Base-by-base conservation (phyloP, 1,140 invertebrate species). In the Drosophila sp. region DNA sequence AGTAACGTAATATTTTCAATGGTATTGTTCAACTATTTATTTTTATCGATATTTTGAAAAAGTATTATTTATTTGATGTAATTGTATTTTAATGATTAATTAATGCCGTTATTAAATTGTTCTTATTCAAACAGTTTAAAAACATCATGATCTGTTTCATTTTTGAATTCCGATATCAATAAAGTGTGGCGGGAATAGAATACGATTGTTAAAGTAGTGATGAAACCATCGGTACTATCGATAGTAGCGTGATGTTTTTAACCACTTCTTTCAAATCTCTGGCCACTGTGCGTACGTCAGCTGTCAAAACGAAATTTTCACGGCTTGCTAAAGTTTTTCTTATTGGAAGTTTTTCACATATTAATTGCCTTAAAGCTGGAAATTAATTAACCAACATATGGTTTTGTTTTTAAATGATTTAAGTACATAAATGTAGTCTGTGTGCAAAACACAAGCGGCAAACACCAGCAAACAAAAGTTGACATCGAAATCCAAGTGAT, bases 221-320 rank as follows among this genome's bases (percentile, higher is more conserved):
- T 41, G 3, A 4, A 4, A 41, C n/a, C 40, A 41, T 27, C 44
- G 44, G 8, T 50, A 27, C 0, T 10, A 27, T 35, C 72, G 41
- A 35, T 54, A 41, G 11, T 11, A 8, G 4, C 23, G 5, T 4
- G 7, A 60, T 71, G 56, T n/a, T 60, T 55, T 5, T 60, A 54
- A 72, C 55, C 17, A n/a, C 30, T 11, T 29, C 8, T 11, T 64
- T 57, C 6, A 38, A 57, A 75, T 35, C 64, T 68, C 72, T 75
- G 33, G 10, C 30, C 64, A 61, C 72, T 75, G 72, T 76, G 72
- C 76, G 72, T 76, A 76, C 73, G 73, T 76, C 73, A 76, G 72
- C 73, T 76, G 73, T 76, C 65, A 76, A 76, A 76, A 44, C 72
- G 72, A 76, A 73, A 68, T 76, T 76, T 76, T 76, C 73, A 70